Percentiles rank a stretch among this genome's conserved stretches.
Evolutionary conservation across 2,113 vertebrate genomes (phyloP).

Genomic region (Sturnira hondurensis): DNA sequence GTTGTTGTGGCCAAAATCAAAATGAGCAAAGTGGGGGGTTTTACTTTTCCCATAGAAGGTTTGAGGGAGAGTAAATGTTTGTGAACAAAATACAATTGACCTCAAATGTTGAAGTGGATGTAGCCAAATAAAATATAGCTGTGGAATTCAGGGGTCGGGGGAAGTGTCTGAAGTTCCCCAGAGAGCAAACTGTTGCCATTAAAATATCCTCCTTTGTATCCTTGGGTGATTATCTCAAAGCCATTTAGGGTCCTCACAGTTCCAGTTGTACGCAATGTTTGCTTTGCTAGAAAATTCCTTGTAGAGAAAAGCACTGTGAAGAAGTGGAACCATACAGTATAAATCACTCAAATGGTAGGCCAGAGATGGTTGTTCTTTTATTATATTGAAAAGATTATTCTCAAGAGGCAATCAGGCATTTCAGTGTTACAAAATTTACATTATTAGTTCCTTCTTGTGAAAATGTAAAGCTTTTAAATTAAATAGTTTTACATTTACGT

Average conservation of each 20-base stretch:
- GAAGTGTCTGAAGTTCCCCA: not conserved
- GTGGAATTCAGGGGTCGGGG: accelerated
- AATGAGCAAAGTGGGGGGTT: not conserved
- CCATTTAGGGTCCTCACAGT: not conserved
- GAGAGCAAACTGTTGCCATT: not conserved
- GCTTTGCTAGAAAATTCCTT: not conserved
- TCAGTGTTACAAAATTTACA: not conserved
- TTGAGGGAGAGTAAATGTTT: not conserved
- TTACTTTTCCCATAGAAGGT: not conserved
- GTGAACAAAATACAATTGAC: not conserved
- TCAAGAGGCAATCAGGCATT: not conserved
- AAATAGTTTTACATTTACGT: not conserved
- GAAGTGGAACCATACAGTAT: not conserved
- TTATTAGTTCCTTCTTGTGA: not conserved
- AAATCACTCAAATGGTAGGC: not conserved
- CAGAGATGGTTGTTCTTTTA: not conserved
- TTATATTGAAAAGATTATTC: not conserved
- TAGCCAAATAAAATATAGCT: not conserved
- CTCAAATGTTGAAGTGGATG: not conserved
- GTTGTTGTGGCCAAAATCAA: not conserved
- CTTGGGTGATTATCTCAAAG: not conserved
- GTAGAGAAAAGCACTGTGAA: not conserved
- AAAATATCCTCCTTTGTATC: not conserved
- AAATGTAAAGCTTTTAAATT: conserved; percentile 19
- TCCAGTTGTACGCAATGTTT: not conserved